Percentiles rank a stretch among this genome's conserved stretches.
These are phyloP conservation scores for Colostygia pectinataria DNA, from an alignment of 2,888 invertebrate genomes.

Conservation along the genomic window DNA sequence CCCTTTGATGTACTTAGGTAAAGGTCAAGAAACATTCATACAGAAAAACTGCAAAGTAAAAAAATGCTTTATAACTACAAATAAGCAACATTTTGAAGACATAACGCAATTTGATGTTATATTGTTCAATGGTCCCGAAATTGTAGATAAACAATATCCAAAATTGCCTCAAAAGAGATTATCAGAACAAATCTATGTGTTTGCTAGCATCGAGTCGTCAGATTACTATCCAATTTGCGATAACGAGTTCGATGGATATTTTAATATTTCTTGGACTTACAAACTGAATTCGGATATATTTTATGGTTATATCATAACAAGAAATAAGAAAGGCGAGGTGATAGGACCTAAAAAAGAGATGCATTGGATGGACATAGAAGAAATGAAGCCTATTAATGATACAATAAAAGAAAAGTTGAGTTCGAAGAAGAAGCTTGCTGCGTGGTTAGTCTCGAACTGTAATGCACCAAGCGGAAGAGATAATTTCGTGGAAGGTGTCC, in stretches of 20 bases:
- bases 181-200: slow-evolving; percentile 53
- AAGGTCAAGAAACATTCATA: slow-evolving; percentile 41
- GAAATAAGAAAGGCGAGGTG: slow-evolving; percentile 39
- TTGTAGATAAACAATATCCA: slow-evolving; percentile 20
- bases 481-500: slow-evolving; percentile 35
- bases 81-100: slow-evolving; percentile 37
- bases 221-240: slow-evolving; percentile 50
- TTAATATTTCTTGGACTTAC: slow-evolving; percentile 63
- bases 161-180: slow-evolving; percentile 44
- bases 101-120: slow-evolving; percentile 53
- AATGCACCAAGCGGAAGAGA: slow-evolving; percentile 44
- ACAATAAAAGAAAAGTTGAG: slow-evolving; percentile 18
- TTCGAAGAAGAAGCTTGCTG: slow-evolving; percentile 18
- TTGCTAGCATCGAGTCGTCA: slow-evolving; percentile 53
- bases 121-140: slow-evolving; percentile 53
- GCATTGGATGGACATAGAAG: slow-evolving; percentile 42
- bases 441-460: slow-evolving; percentile 63
- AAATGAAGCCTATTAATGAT: slow-evolving; percentile 42
- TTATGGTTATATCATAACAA: slow-evolving; percentile 52
- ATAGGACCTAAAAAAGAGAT: slow-evolving; percentile 47
- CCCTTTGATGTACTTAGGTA: slow-evolving; percentile 43
- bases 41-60: slow-evolving; percentile 42
- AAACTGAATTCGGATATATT: slow-evolving; percentile 49
- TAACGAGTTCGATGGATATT: slow-evolving; percentile 43
- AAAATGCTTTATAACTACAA: slow-evolving; percentile 48